Conservation (phyloP, 2,113 vertebrate species). For the Fulica atra region DNA sequence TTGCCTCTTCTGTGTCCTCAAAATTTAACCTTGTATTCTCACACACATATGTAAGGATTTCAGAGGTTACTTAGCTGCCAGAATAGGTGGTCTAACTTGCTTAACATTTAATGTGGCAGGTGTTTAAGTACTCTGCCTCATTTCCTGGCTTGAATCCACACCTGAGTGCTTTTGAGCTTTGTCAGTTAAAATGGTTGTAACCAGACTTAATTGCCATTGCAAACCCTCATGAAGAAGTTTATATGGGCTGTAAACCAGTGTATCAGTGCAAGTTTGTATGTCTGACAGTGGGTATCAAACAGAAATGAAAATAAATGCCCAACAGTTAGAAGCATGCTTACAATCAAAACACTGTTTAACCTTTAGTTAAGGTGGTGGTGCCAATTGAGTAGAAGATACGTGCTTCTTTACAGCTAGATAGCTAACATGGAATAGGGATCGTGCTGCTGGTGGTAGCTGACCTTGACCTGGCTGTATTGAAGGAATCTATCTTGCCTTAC, state of each 20-base stretch:
- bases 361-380: background rate
- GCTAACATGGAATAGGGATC: background rate
- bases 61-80: background rate
- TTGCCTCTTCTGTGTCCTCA: background rate
- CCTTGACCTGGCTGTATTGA: background rate
- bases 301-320: background rate
- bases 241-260: background rate
- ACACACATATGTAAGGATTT: background rate
- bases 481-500: background rate
- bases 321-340: background rate
- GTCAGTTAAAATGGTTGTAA: background rate
- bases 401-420: background rate
- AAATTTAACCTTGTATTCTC: background rate
- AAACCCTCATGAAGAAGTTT: background rate
- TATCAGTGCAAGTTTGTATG: background rate
- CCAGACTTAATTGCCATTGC: background rate
- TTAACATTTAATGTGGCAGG: background rate
- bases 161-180: background rate
- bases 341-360: background rate
- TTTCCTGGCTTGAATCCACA: background rate
- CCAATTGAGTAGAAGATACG: rapidly evolving
- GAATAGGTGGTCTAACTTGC: background rate
- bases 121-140: background rate
- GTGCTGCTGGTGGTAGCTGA: background rate
- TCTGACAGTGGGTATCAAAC: background rate